Conservation (phyloP, 2,888 invertebrate genomes). For the Steinernema hermaphroditum region DNA sequence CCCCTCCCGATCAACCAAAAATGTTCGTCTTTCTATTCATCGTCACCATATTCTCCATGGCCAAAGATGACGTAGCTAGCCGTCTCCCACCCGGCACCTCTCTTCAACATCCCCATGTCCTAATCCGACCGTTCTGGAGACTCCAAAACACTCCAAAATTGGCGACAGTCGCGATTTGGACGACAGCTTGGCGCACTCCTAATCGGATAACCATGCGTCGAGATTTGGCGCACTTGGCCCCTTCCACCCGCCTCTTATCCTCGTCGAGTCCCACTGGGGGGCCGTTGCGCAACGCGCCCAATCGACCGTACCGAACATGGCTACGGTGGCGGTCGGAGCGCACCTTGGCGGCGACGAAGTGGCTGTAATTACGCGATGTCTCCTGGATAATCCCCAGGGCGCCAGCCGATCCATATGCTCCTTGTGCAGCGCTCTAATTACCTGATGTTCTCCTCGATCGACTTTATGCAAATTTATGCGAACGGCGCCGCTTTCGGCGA, state of each 20-base stretch:
- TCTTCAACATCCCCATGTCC: background rate
- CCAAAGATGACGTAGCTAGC: too few species aligned
- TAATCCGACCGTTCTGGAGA: background rate
- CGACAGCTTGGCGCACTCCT: slow-evolving; percentile 29
- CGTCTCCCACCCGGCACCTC: too few species aligned
- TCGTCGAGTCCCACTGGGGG: slow-evolving; percentile 11
- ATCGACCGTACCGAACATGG: slow-evolving; percentile 24
- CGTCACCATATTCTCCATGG: too few species aligned
- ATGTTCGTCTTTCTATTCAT: too few species aligned
- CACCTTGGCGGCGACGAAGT: slow-evolving; percentile 21
- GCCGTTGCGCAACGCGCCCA: slow-evolving; percentile 27
- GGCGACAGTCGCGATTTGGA: slow-evolving; percentile 26
- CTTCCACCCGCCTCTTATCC: slow-evolving; percentile 18
- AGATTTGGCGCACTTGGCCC: slow-evolving; percentile 29
- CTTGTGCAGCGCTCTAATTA: slow-evolving; percentile 8
- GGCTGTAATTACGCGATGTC: slow-evolving; percentile 25
- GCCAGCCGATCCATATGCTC: slow-evolving; percentile 20
- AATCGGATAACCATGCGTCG: slow-evolving; percentile 29
- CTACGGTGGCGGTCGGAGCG: background rate
- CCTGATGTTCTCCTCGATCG: slow-evolving; percentile 15
- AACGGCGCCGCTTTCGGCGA: slow-evolving; percentile 11
- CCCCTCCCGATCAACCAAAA: too few species aligned
- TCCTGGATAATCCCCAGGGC: slow-evolving; percentile 15
- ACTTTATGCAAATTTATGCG: slow-evolving; percentile 26
- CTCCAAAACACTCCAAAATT: slow-evolving; percentile 27